Evolutionary conservation across 2,888 invertebrate genomes (phyloP).

Genomic region (Caenorhabditis wallacei): DNA sequence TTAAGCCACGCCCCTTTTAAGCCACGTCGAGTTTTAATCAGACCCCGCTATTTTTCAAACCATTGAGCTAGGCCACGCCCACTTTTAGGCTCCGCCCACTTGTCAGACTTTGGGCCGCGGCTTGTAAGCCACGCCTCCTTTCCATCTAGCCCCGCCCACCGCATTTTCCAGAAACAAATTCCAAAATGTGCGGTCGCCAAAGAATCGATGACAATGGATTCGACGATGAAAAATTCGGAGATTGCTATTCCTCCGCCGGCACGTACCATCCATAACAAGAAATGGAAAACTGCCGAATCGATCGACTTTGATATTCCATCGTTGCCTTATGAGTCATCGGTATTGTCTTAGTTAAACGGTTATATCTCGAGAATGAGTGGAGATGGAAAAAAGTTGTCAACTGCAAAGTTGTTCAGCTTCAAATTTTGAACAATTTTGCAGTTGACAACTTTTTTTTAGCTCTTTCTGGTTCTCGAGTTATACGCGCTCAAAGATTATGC

Average conservation of each 20-base stretch:
- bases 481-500: background rate
- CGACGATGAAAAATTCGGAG: background rate
- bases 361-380: background rate
- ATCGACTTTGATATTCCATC: slow-evolving; percentile 43
- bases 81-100: background rate
- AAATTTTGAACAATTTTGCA: slow-evolving; percentile 5
- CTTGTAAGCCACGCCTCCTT: background rate
- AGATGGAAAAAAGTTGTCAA: background rate
- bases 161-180: slow-evolving; percentile 17
- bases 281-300: slow-evolving; percentile 2
- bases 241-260: background rate
- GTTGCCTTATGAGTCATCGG: slow-evolving; percentile 36
- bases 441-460: background rate
- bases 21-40: no score
- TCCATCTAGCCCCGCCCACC: background rate
- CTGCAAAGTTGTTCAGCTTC: background rate
- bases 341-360: no score
- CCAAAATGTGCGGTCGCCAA: background rate
- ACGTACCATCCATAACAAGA: slow-evolving; percentile 10
- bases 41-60: no score
- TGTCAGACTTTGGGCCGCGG: background rate
- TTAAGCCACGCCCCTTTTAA: no score
- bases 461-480: background rate
- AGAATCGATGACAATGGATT: background rate
- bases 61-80: no score